These are phyloP conservation scores for Patella depressa DNA, from an alignment of 2,888 invertebrate genomes.

Conservation along the genomic window DNA sequence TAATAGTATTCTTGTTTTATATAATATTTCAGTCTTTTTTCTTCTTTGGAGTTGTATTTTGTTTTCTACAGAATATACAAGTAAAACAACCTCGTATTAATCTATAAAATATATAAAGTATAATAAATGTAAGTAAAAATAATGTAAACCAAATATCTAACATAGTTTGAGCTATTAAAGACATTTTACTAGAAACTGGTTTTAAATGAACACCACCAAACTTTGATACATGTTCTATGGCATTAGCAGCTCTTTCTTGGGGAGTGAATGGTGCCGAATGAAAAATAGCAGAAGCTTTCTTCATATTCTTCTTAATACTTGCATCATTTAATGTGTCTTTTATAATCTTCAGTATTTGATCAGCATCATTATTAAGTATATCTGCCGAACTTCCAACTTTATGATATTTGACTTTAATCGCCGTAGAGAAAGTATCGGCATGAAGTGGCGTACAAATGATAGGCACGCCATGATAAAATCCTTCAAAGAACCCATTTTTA, in stretches of 20 bases:
- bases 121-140: constrained; percentile 1
- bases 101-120: not conserved
- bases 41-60: not conserved
- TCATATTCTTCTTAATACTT: constrained; percentile 32
- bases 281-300: constrained; percentile 39
- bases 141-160: constrained; percentile 26
- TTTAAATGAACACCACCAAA: constrained; percentile 48
- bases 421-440: constrained; percentile 41
- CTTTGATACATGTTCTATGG: constrained; percentile 51
- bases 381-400: constrained; percentile 34
- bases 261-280: constrained; percentile 35
- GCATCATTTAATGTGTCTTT: constrained; percentile 30
- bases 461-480: constrained; percentile 50
- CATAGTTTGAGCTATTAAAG: constrained; percentile 24
- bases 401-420: constrained; percentile 27
- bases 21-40: not conserved
- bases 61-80: not conserved
- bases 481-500: constrained; percentile 49
- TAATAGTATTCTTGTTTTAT: too few relatives aligned
- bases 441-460: constrained; percentile 44
- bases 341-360: constrained; percentile 32
- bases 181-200: constrained; percentile 34
- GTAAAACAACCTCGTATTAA: not conserved
- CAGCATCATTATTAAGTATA: constrained; percentile 27
- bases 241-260: constrained; percentile 42